Base-by-base conservation (phyloP, 2,113 vertebrate species). In the Sterrhoptilus dennistouni region DNA sequence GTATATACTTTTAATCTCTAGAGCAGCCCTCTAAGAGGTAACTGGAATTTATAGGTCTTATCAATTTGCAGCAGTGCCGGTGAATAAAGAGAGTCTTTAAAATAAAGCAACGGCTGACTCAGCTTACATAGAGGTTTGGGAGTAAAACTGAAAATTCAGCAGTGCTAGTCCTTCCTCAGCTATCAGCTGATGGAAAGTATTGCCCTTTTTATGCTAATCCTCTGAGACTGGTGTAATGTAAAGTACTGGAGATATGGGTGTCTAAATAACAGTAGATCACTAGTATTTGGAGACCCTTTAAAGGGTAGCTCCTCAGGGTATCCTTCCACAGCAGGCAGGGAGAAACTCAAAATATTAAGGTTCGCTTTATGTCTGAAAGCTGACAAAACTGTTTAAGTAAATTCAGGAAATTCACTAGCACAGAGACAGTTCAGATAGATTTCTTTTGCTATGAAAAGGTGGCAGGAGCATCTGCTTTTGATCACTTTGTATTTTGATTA, bases 71-170 rank as follows among this genome's bases (percentile, higher is more conserved):
- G 70, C 54, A 96, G 81, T 92, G 77, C 71, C 75, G 78, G 84
- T 96, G 90, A 96, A 85, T 76, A 97, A 96, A 94, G 78, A 87
- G 83, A 90, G 54, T 63, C n/a, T 97, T 96, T 89, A 96, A 98
- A 98, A 92, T 91, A 95, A 97, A 97, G 86, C 75, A 95, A 52
- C 52, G 80, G 79, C 83, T 96, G 83, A 96, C 83, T 96, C 94
- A 91, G 84, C 52, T 61, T 81, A 61, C 80, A 78, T 53, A 82
- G 65, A 96, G 83, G 45, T 71, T 95, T 50, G 77, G 59, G 72
- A 96, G 33, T 90, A 95, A 98, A 97, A 96, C 74, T 90, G 93
- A 95, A 95, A 95, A 94, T 87, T 97, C 89, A 69, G 84, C 95
- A 93, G 28, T 29, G 9, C n/a, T 74, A 53, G 49, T 75, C 33